These are phyloP conservation scores for Apteryx mantelli DNA, from an alignment of 2,113 vertebrate species.

Conservation along the genomic window DNA sequence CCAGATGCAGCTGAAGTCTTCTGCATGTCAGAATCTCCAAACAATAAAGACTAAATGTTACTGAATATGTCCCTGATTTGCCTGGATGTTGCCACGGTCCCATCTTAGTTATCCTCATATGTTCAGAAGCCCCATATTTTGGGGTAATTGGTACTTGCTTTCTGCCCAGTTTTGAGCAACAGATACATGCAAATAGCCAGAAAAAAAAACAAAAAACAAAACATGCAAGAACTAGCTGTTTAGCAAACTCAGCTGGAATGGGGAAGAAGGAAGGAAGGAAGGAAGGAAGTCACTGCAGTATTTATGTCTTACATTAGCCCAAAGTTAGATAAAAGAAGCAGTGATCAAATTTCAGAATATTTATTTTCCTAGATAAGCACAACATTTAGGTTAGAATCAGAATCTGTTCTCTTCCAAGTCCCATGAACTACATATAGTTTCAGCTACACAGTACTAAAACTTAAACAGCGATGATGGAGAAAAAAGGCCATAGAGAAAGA, in stretches of 20 bases:
- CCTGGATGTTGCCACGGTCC: background rate
- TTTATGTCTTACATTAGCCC: background rate
- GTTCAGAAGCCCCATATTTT: background rate
- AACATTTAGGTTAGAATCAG: background rate
- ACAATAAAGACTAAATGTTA: background rate
- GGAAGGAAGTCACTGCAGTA: background rate
- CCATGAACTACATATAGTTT: background rate
- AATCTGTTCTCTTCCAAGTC: background rate
- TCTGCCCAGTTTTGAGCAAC: background rate
- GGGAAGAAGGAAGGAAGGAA: background rate
- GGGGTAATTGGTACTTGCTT: background rate
- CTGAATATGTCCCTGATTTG: background rate
- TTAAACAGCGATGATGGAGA: background rate
- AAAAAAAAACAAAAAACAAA: fast-evolving
- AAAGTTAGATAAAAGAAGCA: background rate
- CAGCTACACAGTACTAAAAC: background rate
- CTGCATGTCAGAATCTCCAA: background rate
- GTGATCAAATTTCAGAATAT: background rate
- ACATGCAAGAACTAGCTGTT: background rate
- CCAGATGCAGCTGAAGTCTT: no score
- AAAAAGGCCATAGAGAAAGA: background rate
- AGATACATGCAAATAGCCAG: fast-evolving
- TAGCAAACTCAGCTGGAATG: background rate
- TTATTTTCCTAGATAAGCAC: background rate
- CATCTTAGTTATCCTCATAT: background rate